phyloP scores from a whole-genome alignment of 2,888 invertebrate genomes.

The Pristionchus mayeri region DNA sequence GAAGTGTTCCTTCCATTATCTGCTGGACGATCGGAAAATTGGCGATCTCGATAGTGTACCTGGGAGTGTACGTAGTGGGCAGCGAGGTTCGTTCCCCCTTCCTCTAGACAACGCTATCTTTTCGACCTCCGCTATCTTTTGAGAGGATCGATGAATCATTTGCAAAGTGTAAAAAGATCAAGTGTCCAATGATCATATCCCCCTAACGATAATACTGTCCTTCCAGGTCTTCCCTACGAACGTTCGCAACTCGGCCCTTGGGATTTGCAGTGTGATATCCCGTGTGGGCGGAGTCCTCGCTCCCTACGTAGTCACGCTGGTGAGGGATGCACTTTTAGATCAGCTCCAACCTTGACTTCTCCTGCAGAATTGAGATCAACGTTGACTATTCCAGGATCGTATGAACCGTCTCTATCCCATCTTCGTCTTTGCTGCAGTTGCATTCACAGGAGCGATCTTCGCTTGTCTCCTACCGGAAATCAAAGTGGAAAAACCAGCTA shows the following conservation, averaged over 20 bases:
- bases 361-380: too few relatives aligned
- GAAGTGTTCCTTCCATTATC: constrained; percentile 38
- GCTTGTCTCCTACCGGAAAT: constrained; percentile 12
- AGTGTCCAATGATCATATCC: too few relatives aligned
- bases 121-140: too few relatives aligned
- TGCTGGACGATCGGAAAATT: constrained; percentile 64
- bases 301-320: constrained; percentile 5
- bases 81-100: constrained; percentile 57
- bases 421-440: constrained; percentile 6
- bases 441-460: neutral
- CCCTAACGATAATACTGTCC: neutral
- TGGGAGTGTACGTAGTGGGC: constrained; percentile 61
- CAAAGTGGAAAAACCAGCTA: neutral
- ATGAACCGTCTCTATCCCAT: constrained; percentile 6
- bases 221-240: constrained; percentile 44
- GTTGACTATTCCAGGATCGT: constrained; percentile 13
- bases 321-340: too few relatives aligned
- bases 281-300: constrained; percentile 47
- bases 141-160: too few relatives aligned
- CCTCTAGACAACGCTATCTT: too few relatives aligned
- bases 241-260: constrained; percentile 34
- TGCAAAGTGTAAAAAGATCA: too few relatives aligned
- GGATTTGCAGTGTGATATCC: constrained; percentile 43
- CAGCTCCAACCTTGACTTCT: too few relatives aligned
- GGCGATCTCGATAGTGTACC: constrained; percentile 60